Conservation (phyloP, 2,888 invertebrate genomes). For the Plutella xylostella region DNA sequence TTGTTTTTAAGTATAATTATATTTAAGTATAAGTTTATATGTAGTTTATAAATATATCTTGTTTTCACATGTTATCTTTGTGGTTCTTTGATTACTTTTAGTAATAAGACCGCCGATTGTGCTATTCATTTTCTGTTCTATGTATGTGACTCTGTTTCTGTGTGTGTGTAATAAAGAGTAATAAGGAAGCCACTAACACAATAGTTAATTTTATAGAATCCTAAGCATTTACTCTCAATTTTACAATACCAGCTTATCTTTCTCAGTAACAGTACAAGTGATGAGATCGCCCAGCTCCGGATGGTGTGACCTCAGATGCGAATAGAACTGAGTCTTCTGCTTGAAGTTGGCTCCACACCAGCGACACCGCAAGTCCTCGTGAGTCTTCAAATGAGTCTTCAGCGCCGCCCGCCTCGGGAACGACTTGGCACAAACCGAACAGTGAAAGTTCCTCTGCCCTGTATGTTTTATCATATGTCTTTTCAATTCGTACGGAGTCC, state of each 20-base stretch:
- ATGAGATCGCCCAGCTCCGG: constrained; percentile 28
- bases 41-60: too few relatives aligned
- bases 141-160: too few relatives aligned
- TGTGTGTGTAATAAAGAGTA: too few relatives aligned
- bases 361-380: constrained; percentile 39
- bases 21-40: too few relatives aligned
- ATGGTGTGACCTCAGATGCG: constrained; percentile 33
- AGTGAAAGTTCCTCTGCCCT: constrained; percentile 42
- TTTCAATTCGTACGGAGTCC: constrained; percentile 48
- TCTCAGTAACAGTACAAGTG: constrained; percentile 19
- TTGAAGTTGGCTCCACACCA: constrained; percentile 37
- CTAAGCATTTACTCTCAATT: too few relatives aligned
- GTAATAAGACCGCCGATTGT: too few relatives aligned
- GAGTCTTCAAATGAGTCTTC: constrained; percentile 42
- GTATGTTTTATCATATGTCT: constrained; percentile 51
- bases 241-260: neutral
- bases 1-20: too few relatives aligned
- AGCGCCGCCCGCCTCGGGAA: constrained; percentile 42
- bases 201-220: too few relatives aligned
- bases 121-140: too few relatives aligned
- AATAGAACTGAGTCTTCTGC: constrained; percentile 27
- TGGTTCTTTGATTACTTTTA: too few relatives aligned
- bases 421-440: constrained; percentile 42
- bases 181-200: too few relatives aligned
- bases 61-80: too few relatives aligned